Evolutionary conservation across 2,797 vertebrate species (phyloP).

Genomic region (Bufotes viridis): DNA sequence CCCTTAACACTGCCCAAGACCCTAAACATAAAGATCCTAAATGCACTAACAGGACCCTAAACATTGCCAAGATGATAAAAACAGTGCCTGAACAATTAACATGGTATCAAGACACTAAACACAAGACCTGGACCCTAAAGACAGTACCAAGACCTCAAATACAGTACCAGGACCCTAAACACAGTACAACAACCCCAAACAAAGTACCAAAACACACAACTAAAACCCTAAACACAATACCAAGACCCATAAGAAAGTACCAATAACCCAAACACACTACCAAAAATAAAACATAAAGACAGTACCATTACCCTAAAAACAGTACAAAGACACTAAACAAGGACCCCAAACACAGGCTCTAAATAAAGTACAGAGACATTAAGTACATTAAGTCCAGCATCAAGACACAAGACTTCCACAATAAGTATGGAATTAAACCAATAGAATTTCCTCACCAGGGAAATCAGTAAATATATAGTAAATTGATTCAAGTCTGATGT

Average conservation of each 20-base stretch:
- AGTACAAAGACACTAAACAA: not conserved
- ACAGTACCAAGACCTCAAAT: too few species aligned
- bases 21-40: too few species aligned
- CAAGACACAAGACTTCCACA: not conserved
- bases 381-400: not conserved
- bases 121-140: not conserved
- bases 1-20: too few species aligned
- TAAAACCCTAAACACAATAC: not conserved
- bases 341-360: not conserved
- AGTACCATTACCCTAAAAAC: not conserved
- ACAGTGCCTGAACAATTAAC: too few species aligned
- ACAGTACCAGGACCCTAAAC: too few species aligned
- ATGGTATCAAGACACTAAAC: not conserved
- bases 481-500: not conserved
- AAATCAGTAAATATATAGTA: slow-evolving; percentile 12
- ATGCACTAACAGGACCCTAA: too few species aligned
- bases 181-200: not conserved
- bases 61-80: too few species aligned
- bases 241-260: not conserved
- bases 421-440: slow-evolving; percentile 9
- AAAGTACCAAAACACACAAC: not conserved
- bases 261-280: not conserved
- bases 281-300: not conserved
- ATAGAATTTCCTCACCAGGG: not conserved
- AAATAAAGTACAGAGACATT: too few species aligned